Evolutionary conservation across 2,888 invertebrate species (phyloP).

Genomic region (Buathra laborator): DNA sequence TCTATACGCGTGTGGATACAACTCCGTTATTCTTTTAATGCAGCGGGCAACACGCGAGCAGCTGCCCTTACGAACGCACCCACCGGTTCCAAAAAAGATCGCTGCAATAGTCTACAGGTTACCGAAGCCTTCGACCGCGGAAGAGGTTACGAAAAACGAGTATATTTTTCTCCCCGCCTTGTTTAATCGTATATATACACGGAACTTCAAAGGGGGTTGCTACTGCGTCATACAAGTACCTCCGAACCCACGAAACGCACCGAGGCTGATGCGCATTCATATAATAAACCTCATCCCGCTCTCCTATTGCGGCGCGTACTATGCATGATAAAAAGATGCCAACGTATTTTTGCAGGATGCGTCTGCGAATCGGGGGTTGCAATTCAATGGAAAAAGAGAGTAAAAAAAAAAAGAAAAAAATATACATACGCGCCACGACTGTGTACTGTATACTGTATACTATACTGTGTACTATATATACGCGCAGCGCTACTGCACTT

Average conservation of each 20-base stretch:
- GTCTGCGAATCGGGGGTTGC: conserved; percentile 25
- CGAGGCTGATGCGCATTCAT: conserved; percentile 6
- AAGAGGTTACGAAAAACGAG: conserved; percentile 6
- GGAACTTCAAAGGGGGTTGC: background rate
- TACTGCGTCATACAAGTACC: background rate
- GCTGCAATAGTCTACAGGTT: background rate
- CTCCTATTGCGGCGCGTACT: background rate
- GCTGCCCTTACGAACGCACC: background rate
- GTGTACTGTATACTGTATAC: background rate
- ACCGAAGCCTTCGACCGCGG: background rate
- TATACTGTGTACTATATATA: too few species aligned
- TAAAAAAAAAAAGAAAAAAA: background rate
- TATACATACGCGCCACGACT: background rate
- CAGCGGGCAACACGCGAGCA: too few species aligned
- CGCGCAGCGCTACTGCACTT: conserved; percentile 39
- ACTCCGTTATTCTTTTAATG: too few species aligned
- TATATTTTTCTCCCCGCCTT: background rate
- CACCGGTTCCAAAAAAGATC: background rate
- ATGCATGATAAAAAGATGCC: conserved; percentile 32
- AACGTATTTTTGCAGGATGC: conserved; percentile 29
- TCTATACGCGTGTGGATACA: too few species aligned
- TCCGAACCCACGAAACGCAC: conserved; percentile 5
- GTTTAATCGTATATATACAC: background rate
- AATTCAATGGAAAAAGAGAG: conserved; percentile 28
- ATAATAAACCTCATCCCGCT: background rate